Conservation (phyloP, 2,113 vertebrate genomes). For the Numida meleagris region DNA sequence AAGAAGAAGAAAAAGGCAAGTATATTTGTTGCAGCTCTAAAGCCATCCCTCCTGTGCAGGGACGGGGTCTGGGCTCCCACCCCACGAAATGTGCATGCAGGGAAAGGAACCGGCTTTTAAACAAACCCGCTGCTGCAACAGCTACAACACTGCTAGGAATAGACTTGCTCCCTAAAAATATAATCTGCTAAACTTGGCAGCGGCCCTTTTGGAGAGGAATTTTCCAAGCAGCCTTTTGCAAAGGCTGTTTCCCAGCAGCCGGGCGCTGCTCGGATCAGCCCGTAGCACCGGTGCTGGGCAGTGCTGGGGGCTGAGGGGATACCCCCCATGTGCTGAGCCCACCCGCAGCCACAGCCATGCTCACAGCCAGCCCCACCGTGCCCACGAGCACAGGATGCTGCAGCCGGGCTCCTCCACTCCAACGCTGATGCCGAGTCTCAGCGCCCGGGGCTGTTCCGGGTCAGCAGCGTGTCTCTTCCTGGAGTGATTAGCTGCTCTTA, state of each 20-base stretch:
- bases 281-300: neutral
- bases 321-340: too few relatives aligned
- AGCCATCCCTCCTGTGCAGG: neutral
- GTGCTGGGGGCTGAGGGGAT: neutral
- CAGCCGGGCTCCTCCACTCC: rapidly evolving
- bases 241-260: neutral
- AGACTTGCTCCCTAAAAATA: constrained; percentile 56
- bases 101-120: neutral
- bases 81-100: rapidly evolving
- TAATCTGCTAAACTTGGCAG: constrained; percentile 44
- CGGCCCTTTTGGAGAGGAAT: constrained; percentile 53
- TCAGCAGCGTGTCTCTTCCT: neutral
- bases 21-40: neutral
- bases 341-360: neutral
- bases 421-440: rapidly evolving
- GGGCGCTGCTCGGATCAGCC: neutral
- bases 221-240: constrained; percentile 58
- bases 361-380: neutral
- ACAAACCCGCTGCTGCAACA: neutral
- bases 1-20: neutral
- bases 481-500: neutral
- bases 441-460: neutral
- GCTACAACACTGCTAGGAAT: neutral
- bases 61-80: neutral
- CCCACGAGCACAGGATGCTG: neutral